A percentile compares a stretch with the other conserved stretches of the same genome.
Evolutionary conservation across 2,797 vertebrate species (phyloP).

Genomic region (Rhynchotus rufescens): DNA sequence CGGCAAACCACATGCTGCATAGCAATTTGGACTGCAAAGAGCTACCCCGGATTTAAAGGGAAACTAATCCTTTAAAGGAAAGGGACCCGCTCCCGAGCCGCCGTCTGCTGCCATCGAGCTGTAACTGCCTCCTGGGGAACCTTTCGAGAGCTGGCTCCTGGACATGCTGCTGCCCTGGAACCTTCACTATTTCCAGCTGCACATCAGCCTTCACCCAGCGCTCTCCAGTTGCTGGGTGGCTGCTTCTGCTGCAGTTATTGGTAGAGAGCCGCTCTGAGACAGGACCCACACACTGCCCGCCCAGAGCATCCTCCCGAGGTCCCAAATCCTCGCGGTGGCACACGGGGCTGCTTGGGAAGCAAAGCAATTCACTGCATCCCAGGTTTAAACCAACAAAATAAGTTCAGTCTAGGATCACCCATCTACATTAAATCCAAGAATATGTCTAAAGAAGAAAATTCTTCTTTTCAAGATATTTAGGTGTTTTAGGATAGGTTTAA

Average conservation of each 20-base stretch:
- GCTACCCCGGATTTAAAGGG: conserved; percentile 34
- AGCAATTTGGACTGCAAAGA: conserved; percentile 33
- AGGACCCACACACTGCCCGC: not conserved
- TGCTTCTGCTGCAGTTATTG: not conserved
- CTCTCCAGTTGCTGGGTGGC: not conserved
- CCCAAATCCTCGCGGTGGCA: not conserved
- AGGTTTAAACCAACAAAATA: not conserved
- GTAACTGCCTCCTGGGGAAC: not conserved
- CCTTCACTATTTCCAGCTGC: not conserved
- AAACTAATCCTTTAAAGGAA: not conserved
- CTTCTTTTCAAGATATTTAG: not conserved
- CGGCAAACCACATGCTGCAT: conserved; percentile 29
- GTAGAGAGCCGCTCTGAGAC: not conserved
- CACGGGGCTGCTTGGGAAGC: not conserved
- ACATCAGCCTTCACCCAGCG: not conserved
- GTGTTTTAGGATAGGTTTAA: not conserved
- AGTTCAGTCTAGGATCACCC: not conserved
- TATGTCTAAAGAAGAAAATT: not conserved
- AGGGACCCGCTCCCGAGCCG: not conserved
- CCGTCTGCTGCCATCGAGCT: not conserved
- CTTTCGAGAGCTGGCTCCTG: not conserved
- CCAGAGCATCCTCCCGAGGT: not conserved
- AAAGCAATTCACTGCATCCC: not conserved
- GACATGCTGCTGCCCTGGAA: not conserved
- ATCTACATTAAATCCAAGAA: not conserved